These are phyloP conservation scores for Osmoderma eremita DNA, from an alignment of 2,888 invertebrate genomes.

Conservation along the genomic window DNA sequence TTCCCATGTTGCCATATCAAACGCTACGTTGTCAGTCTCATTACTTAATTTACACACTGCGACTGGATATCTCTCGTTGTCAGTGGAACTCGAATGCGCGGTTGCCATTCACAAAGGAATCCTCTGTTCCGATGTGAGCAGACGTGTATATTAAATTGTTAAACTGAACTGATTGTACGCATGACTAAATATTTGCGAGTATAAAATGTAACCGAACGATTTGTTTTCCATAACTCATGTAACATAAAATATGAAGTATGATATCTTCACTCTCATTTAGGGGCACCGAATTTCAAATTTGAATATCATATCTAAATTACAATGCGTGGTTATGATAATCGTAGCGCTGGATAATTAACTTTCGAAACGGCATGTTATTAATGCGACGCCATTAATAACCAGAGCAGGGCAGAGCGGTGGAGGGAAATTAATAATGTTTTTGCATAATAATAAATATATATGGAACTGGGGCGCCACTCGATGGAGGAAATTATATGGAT, in stretches of 20 bases:
- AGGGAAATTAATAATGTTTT: conserved; percentile 37
- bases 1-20: too few relatives aligned
- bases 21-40: too few relatives aligned
- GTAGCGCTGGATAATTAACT: conserved; percentile 29
- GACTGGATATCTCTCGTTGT: too few relatives aligned
- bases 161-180: too few relatives aligned
- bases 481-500: conserved; percentile 33
- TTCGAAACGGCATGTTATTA: conserved; percentile 27
- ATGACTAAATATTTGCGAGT: too few relatives aligned
- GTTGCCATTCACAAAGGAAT: too few relatives aligned
- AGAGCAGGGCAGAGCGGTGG: too few relatives aligned
- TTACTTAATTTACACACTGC: too few relatives aligned
- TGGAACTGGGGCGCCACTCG: conserved; percentile 33
- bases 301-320: conserved; percentile 15
- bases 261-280: not conserved
- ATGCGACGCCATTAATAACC: conserved; percentile 32
- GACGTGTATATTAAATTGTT: too few relatives aligned
- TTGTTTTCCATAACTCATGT: conserved; percentile 1
- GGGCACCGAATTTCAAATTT: conserved; percentile 3
- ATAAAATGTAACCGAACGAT: too few relatives aligned
- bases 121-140: too few relatives aligned
- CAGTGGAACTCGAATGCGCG: too few relatives aligned
- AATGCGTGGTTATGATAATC: conserved; percentile 3
- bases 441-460: conserved; percentile 36
- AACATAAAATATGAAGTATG: not conserved